phyloP scores from a whole-genome alignment of 1,140 invertebrate species.

The Lucilia cuprina region DNA sequence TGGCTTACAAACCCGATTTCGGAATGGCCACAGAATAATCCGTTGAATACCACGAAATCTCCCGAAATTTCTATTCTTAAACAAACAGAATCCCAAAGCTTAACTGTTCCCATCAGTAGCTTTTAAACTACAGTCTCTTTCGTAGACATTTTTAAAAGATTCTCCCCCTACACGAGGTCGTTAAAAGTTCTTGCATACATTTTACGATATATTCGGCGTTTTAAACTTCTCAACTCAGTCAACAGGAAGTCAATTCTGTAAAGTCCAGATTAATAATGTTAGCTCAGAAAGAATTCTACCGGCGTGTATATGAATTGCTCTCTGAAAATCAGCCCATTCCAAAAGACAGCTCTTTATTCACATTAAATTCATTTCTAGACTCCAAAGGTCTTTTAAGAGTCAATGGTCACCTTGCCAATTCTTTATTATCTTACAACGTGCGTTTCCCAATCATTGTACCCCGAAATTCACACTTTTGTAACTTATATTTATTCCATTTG shows the following conservation, averaged over 20 bases:
- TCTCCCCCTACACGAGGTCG: neutral
- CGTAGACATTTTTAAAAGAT: neutral
- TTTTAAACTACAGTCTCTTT: neutral
- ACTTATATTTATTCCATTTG: neutral
- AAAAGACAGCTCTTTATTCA: neutral
- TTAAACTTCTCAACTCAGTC: too few species aligned
- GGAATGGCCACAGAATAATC: neutral
- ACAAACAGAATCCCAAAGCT: neutral
- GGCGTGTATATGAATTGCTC: too few species aligned
- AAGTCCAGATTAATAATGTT: too few species aligned
- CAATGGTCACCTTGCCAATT: neutral
- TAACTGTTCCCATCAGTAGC: neutral
- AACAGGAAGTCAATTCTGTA: too few species aligned
- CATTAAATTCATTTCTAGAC: neutral
- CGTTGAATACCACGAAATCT: neutral
- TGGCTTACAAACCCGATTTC: neutral
- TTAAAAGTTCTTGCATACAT: too few species aligned
- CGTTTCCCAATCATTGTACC: neutral
- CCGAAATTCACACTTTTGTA: neutral
- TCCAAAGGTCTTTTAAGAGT: neutral
- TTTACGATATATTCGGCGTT: too few species aligned
- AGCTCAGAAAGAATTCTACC: too few species aligned
- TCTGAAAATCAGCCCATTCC: too few species aligned
- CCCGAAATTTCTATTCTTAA: neutral
- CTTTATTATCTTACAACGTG: neutral